These are phyloP conservation scores for Mesoclemmys tuberculata DNA, from an alignment of 2,113 vertebrate species.

Conservation along the genomic window DNA sequence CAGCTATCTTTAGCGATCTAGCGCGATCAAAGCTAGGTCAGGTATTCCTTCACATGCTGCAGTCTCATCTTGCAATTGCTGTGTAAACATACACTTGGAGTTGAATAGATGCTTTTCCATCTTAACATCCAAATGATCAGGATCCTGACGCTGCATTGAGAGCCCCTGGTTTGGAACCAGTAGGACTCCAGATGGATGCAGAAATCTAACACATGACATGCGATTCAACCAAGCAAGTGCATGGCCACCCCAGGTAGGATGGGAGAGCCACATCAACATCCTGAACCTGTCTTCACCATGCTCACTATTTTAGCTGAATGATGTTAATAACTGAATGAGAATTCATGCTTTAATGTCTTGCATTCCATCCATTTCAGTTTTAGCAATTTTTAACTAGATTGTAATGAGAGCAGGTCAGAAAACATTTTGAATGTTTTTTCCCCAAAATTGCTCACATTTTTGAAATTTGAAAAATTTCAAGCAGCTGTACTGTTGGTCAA, in stretches of 20 bases:
- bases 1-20: neutral
- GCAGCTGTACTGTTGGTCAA: neutral
- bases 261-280: neutral
- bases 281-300: neutral
- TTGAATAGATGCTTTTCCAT: constrained; percentile 4
- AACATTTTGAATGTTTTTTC: neutral
- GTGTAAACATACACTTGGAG: neutral
- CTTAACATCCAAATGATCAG: constrained; percentile 5
- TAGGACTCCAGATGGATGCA: neutral
- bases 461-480: neutral
- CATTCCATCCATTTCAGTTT: neutral
- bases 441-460: neutral
- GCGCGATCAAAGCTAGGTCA: neutral
- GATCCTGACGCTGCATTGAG: constrained; percentile 26
- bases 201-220: neutral
- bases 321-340: neutral
- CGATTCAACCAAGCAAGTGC: neutral
- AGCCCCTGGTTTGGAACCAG: constrained; percentile 19
- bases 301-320: neutral
- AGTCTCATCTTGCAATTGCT: neutral
- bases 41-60: neutral
- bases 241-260: neutral
- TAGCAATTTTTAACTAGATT: neutral
- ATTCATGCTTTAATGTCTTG: neutral
- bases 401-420: neutral